Evolutionary conservation across 2,113 vertebrate genomes (phyloP), one percentile per base, ranked within the genome.

Genomic region (Oreochromis spilurus): DNA sequence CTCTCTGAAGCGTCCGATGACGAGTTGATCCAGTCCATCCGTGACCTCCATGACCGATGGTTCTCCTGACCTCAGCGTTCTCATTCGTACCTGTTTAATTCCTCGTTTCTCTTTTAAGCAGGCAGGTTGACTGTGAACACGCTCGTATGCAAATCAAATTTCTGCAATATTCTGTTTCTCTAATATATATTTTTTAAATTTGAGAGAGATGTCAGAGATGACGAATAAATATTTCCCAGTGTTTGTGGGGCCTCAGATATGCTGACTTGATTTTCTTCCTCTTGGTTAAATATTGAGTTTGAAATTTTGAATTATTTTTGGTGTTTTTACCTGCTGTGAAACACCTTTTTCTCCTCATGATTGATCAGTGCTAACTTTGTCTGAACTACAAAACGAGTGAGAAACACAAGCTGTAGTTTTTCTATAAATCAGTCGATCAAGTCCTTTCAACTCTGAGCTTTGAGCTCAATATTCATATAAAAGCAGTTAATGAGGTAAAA

Each of bases 1-100:
- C 36, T 14, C 40, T 60, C 50, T 5, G 87, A 26, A 3, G 38
- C 7, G 1, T 90, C 88, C 1, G 87, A 90, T 7, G 88, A 91
- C 2, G 85, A 29, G 2, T 4, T 86, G 3, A 4, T 89, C 11
- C 54, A 5, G 21, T 54, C 53, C 12, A 10, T 80, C 19, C 12
- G 31, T 4, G 72, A 60, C 8, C 38, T 70, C 65, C 38, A 26
- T 14, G 12, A 17, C 24, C 0, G 78, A 1, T 86, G 79, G 86
- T 87, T 75, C 78, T 75, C 53, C 62, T 89, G 84, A 91, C 57
- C 53, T 1, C 72, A 4, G 34, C 48, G 7, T 60, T 26, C 9
- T 38, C 16, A 14, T 31, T 26, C 19, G 16, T 21, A 8, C 6
- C 26, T 38, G 45, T 54, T 70, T 48, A 38, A 75, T n/a, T 13